Conservation (phyloP, 1,140 invertebrate genomes). For the Hermetia illucens region DNA sequence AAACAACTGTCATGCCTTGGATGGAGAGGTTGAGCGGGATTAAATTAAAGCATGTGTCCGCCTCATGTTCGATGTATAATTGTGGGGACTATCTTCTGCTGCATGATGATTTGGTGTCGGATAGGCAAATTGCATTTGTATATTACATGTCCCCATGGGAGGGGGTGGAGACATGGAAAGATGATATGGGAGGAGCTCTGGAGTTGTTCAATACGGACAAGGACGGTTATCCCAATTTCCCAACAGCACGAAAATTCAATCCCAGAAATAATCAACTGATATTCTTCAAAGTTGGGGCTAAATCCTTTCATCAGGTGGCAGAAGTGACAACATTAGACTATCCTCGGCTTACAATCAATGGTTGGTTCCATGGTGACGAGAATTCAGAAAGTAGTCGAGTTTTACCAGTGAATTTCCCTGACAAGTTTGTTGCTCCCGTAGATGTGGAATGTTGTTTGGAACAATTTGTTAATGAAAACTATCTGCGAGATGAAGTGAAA, state of each 20-base stretch:
- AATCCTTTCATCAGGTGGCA: slow-evolving; percentile 38
- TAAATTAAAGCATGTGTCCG: slow-evolving; percentile 45
- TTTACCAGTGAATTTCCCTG: slow-evolving; percentile 19
- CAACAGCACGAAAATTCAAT: slow-evolving; percentile 35
- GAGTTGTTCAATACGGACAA: slow-evolving; percentile 45
- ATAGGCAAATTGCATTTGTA: slow-evolving; percentile 56
- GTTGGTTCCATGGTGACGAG: slow-evolving; percentile 55
- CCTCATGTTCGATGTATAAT: slow-evolving; percentile 53
- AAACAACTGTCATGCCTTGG: slow-evolving; percentile 25
- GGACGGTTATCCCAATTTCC: slow-evolving; percentile 35
- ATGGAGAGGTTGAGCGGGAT: slow-evolving; percentile 42
- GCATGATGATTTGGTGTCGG: slow-evolving; percentile 56
- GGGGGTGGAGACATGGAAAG: slow-evolving; percentile 37
- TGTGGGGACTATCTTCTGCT: slow-evolving; percentile 56
- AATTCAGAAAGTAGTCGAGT: slow-evolving; percentile 13
- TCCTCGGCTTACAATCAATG: slow-evolving; percentile 53
- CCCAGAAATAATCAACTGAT: slow-evolving; percentile 56
- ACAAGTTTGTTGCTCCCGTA: slow-evolving; percentile 12
- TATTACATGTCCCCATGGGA: slow-evolving; percentile 45
- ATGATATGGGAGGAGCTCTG: slow-evolving; percentile 46
- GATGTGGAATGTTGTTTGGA: slow-evolving; percentile 21
- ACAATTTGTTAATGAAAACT: slow-evolving; percentile 34
- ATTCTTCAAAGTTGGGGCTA: slow-evolving; percentile 49
- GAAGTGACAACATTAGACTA: slow-evolving; percentile 47
- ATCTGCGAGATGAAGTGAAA: slow-evolving; percentile 32